These are phyloP conservation scores for Heliconius melpomene DNA, from an alignment of 1,140 invertebrate genomes.

Conservation along the genomic window DNA sequence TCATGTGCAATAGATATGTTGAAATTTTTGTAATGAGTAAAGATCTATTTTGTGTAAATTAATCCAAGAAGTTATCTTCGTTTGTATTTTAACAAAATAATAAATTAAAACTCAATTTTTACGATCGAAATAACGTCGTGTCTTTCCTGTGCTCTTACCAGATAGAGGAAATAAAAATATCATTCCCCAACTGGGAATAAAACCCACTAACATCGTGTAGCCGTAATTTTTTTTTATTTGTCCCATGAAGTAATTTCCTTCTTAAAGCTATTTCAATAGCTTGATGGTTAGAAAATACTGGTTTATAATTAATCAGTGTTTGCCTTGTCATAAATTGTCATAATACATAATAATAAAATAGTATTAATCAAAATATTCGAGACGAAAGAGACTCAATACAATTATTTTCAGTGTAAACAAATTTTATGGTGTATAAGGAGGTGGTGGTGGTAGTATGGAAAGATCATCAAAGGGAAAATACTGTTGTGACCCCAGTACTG, in stretches of 20 bases:
- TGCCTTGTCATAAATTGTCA: neutral
- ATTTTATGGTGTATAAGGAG: constrained; percentile 79
- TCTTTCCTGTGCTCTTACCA: too few species aligned
- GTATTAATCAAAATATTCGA: neutral
- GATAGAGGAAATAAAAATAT: too few species aligned
- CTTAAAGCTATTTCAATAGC: neutral
- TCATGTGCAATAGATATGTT: too few species aligned
- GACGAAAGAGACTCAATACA: neutral
- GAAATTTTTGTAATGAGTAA: too few species aligned
- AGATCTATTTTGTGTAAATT: too few species aligned
- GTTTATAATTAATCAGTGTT: neutral
- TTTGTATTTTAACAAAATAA: too few species aligned
- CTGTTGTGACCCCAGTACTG: constrained; percentile 69
- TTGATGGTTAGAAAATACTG: neutral
- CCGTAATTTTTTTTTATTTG: neutral
- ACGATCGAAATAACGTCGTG: too few species aligned
- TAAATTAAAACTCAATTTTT: too few species aligned
- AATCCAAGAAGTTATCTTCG: too few species aligned
- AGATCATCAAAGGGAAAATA: constrained; percentile 78
- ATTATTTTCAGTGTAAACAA: neutral
- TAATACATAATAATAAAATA: neutral
- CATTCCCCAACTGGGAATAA: too few species aligned
- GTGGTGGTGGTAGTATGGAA: constrained; percentile 77
- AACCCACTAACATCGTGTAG: neutral
- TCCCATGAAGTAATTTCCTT: neutral